Base-by-base conservation (phyloP, 2,113 vertebrate species). In the Rhabdornis inornatus region DNA sequence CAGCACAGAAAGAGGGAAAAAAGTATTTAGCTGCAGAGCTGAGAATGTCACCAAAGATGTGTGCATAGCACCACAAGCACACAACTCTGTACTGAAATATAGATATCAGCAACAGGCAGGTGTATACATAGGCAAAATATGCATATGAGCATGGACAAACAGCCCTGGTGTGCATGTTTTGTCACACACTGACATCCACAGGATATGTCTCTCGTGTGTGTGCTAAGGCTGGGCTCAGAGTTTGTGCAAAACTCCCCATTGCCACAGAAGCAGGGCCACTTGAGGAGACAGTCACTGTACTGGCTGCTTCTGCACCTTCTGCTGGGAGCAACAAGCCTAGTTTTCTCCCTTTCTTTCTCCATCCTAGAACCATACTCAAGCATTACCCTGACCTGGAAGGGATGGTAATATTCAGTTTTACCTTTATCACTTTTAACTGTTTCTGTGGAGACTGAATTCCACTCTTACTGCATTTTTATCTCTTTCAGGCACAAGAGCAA, bases 121-220 rank as follows among this genome's bases (percentile, higher is more conserved):
- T 35, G 55, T 35, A 35, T 8, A 7, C 22, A 53, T 3, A 63
- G 42, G 25, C 45, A 86, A 72, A 79, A 42, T 20, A 40, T 2
- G 6, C 4, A 8, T 28, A 49, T 0, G 3, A 24, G 4, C 12
- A 12, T 5, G 53, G 57, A 56, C 60, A 40, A 71, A 0, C 13
- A 33, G 25, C 13, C 14, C 9, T 53, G 20, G 45, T 66, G 39
- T 17, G 30, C 2, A 7, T 39, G 22, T 8, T 87, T 66, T 89
- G 39, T 15, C 47, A 39, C n/a, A 14, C 25, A 17, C 1, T 6
- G 45, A 23, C 22, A 35, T 5, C 35, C 44, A n/a, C 7, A 47
- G 28, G 22, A 8, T 0, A 2, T 3, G 4, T 21, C 9, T 60
- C n/a, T 42, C 6, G 23, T 55, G 53, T 39, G 60, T 71, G 21